A percentile compares a stretch with the other conserved stretches of the same genome.
Conservation (phyloP, 2,113 vertebrate species). For the Rhabdomys dilectus region DNA sequence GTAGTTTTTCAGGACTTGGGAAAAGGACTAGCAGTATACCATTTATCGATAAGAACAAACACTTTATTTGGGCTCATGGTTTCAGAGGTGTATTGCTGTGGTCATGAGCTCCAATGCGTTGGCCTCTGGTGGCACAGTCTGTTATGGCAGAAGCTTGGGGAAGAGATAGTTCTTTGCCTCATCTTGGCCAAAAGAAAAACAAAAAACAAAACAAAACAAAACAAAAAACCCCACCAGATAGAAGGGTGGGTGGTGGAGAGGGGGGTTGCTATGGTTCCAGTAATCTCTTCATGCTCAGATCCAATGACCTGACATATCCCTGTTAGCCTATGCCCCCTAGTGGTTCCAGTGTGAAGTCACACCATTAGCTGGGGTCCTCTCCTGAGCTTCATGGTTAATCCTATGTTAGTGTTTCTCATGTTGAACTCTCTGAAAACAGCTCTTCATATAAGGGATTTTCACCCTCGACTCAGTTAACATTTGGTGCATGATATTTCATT, state of each 20-base stretch:
- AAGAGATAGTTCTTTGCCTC: background rate
- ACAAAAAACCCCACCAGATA: no score
- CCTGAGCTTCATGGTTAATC: background rate
- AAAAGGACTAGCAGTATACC: background rate
- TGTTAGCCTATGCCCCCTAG: background rate
- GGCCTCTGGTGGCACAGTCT: background rate
- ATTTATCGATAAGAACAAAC: background rate
- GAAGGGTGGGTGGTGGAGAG: no score
- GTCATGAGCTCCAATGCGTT: no score
- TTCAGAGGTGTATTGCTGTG: background rate
- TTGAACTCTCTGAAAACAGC: background rate
- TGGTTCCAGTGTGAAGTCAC: background rate
- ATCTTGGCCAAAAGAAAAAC: background rate
- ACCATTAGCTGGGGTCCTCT: no score
- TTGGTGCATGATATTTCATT: background rate
- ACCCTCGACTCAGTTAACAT: background rate
- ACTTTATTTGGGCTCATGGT: background rate
- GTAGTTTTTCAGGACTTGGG: background rate
- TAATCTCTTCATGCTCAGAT: no score
- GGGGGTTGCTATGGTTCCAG: background rate
- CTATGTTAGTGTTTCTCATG: background rate
- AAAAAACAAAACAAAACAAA: no score
- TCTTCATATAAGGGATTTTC: background rate
- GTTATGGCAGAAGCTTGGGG: background rate
- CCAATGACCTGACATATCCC: background rate